phyloP scores from a whole-genome alignment of 2,888 invertebrate genomes.

The Smittia aterrima region DNA sequence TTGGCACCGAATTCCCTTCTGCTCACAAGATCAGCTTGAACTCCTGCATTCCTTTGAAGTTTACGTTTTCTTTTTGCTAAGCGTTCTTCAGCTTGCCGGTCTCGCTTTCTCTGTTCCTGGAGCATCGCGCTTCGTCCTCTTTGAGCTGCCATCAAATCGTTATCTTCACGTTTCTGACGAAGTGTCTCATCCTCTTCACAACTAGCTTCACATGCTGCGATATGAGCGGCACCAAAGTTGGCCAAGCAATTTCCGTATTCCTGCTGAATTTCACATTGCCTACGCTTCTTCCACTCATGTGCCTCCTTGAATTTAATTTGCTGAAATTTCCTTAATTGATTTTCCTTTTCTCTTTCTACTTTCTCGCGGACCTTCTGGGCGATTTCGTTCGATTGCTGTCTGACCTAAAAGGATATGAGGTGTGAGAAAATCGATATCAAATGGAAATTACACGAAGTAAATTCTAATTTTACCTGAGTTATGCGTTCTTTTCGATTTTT shows the following conservation, averaged over 20 bases:
- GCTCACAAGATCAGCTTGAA: conserved; percentile 23
- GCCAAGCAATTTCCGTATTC: neutral
- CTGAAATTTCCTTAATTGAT: conserved; percentile 56
- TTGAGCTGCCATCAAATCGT: conserved; percentile 24
- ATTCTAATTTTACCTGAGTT: neutral
- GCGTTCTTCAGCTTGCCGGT: conserved; percentile 11
- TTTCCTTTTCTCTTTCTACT: conserved; percentile 56
- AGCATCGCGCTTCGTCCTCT: conserved; percentile 23
- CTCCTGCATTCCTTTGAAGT: conserved; percentile 41
- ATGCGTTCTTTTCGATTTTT: conserved; percentile 8
- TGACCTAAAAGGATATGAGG: conserved; percentile 52
- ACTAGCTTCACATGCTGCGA: conserved; percentile 21
- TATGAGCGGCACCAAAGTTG: conserved; percentile 24
- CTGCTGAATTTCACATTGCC: conserved; percentile 45
- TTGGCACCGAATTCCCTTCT: neutral
- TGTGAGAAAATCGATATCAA: conserved; percentile 33
- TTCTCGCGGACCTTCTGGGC: conserved; percentile 59
- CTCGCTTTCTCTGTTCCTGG: conserved; percentile 26
- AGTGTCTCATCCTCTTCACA: conserved; percentile 24
- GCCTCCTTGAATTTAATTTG: conserved; percentile 56
- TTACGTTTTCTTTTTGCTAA: conserved; percentile 46
- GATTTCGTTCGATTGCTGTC: conserved; percentile 62
- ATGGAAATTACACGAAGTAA: neutral
- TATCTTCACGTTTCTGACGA: neutral
- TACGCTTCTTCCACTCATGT: conserved; percentile 57